These are phyloP conservation scores for Periphyllus acericola DNA, from an alignment of 2,888 invertebrate genomes.

Conservation along the genomic window DNA sequence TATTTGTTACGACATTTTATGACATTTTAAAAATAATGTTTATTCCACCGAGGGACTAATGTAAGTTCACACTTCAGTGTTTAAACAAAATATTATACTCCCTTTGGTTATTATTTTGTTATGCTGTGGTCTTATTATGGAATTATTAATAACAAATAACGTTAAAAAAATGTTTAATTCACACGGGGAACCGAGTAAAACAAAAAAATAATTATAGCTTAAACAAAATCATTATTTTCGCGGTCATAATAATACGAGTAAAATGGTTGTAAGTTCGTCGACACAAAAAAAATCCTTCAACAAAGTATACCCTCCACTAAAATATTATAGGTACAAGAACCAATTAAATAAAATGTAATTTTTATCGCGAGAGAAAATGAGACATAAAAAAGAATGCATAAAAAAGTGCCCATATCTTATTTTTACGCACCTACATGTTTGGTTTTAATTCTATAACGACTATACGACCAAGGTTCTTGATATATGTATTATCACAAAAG, in stretches of 20 bases:
- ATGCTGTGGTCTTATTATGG: neutral
- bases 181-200: neutral
- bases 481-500: neutral
- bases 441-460: neutral
- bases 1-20: constrained; percentile 9
- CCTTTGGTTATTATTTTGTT: neutral
- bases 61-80: neutral
- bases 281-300: no score
- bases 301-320: no score
- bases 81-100: neutral
- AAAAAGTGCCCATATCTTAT: no score
- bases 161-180: neutral
- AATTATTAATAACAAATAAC: neutral
- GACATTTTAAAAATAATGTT: constrained; percentile 21
- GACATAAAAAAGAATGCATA: no score
- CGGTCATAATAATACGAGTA: neutral
- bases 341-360: no score
- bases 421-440: no score
- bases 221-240: no score
- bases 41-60: neutral
- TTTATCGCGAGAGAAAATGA: no score
- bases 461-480: neutral
- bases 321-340: no score
- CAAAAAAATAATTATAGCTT: neutral
- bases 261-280: no score